Evolutionary conservation across 2,888 invertebrate genomes (phyloP).

Genomic region (Apotomis turbidana): DNA sequence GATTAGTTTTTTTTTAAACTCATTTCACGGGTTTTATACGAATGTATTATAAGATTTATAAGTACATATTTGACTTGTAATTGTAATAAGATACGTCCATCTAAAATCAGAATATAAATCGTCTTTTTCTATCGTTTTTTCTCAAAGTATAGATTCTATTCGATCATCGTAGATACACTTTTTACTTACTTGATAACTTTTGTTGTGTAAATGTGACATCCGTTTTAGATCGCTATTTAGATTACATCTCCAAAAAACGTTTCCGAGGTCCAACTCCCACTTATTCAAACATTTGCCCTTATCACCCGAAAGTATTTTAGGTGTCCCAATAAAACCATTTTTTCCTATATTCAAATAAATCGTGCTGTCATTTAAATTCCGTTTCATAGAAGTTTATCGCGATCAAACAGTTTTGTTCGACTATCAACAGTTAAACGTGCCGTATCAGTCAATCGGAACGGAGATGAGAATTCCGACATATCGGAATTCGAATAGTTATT

Average conservation of each 20-base stretch:
- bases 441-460: conserved; percentile 37
- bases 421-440: conserved; percentile 37
- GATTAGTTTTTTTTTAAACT: too few species aligned
- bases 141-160: neutral
- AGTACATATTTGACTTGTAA: too few species aligned
- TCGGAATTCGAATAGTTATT: conserved; percentile 37
- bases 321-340: conserved; percentile 3
- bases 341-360: conserved; percentile 22
- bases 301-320: neutral
- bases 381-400: conserved; percentile 30
- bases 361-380: conserved; percentile 22
- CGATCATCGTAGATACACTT: neutral
- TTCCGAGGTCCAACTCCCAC: neutral
- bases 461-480: conserved; percentile 38
- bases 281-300: conserved; percentile 10
- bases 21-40: too few species aligned
- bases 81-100: too few species aligned
- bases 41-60: too few species aligned
- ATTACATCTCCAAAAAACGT: neutral
- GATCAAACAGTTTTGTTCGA: conserved; percentile 40
- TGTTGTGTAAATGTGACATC: neutral
- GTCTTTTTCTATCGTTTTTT: neutral
- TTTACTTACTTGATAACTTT: neutral
- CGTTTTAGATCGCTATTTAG: neutral
- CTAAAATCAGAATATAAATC: neutral